Conservation (phyloP, 2,113 vertebrate genomes). For the Paracanthobrama guichenoti region DNA sequence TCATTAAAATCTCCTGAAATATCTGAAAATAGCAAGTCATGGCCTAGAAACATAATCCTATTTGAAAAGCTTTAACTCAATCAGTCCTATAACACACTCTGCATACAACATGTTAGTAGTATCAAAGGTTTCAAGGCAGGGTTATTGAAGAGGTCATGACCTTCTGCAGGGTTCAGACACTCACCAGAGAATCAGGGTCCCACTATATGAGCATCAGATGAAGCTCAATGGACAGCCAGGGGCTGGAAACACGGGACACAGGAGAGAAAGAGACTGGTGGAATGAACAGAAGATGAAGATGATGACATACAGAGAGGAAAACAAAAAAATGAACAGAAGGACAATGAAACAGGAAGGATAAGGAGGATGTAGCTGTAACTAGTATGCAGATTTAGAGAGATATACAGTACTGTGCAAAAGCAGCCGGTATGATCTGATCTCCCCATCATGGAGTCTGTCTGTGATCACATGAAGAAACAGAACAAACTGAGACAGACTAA, state of each 20-base stretch:
- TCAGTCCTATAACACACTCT: not conserved
- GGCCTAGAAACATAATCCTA: not conserved
- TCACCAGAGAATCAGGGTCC: constrained; percentile 60
- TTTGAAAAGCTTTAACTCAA: not conserved
- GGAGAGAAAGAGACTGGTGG: constrained; percentile 34
- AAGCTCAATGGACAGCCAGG: constrained; percentile 58
- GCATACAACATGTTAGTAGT: not conserved
- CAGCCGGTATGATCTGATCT: too few relatives aligned
- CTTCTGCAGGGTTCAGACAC: constrained; percentile 40
- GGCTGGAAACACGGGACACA: constrained; percentile 58
- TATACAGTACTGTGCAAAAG: too few relatives aligned
- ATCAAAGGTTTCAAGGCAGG: constrained; percentile 1
- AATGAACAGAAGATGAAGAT: constrained; percentile 11
- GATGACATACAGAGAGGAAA: not conserved
- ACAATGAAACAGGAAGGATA: constrained; percentile 3
- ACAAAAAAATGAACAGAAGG: not conserved
- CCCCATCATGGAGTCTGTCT: too few relatives aligned
- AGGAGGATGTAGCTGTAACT: not conserved
- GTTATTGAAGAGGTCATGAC: constrained; percentile 13
- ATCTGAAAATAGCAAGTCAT: too few relatives aligned
- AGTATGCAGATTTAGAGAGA: not conserved
- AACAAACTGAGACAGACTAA: too few relatives aligned
- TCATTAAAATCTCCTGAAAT: too few relatives aligned
- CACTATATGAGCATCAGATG: constrained; percentile 16
- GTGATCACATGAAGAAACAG: too few relatives aligned